Percentiles rank a stretch among this genome's conserved stretches.
phyloP scores from a whole-genome alignment of 1,140 invertebrate genomes.

The Physella acuta region DNA sequence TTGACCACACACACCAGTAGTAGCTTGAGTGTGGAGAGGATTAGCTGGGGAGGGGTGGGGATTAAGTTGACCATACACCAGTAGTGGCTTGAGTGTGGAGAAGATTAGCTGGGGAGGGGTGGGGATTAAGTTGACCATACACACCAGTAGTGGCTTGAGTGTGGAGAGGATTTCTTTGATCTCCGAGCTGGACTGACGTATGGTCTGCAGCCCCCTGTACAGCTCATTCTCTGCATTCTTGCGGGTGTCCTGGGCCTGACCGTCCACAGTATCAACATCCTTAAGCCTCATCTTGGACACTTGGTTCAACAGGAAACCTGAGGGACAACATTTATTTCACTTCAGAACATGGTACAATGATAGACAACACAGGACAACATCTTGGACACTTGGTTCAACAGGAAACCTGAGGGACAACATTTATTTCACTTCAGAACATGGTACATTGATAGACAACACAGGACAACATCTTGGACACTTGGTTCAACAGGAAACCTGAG shows the following conservation, averaged over 20 bases:
- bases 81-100: constrained; percentile 35
- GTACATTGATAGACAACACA: constrained; percentile 14
- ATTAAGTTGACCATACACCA: constrained; percentile 39
- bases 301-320: constrained; percentile 35
- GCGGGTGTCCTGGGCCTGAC: constrained; percentile 19
- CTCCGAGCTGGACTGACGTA: constrained; percentile 42
- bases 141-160: constrained; percentile 43
- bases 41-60: no score
- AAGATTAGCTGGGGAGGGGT: no score
- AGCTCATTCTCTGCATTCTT: constrained; percentile 38
- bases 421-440: no score
- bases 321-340: no score
- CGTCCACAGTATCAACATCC: constrained; percentile 14
- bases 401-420: constrained; percentile 31
- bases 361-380: constrained; percentile 15
- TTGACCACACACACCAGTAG: constrained; percentile 38
- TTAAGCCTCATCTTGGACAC: constrained; percentile 24
- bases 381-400: constrained; percentile 32
- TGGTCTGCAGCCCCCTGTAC: constrained; percentile 38
- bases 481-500: constrained; percentile 34
- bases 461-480: constrained; percentile 24
- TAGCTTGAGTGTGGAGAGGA: constrained; percentile 39
- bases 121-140: no score
- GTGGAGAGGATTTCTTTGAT: constrained; percentile 39
- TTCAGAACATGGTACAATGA: no score